Evolutionary conservation across 2,113 vertebrate species (phyloP).

Genomic region (Cricetomys ansorgei): DNA sequence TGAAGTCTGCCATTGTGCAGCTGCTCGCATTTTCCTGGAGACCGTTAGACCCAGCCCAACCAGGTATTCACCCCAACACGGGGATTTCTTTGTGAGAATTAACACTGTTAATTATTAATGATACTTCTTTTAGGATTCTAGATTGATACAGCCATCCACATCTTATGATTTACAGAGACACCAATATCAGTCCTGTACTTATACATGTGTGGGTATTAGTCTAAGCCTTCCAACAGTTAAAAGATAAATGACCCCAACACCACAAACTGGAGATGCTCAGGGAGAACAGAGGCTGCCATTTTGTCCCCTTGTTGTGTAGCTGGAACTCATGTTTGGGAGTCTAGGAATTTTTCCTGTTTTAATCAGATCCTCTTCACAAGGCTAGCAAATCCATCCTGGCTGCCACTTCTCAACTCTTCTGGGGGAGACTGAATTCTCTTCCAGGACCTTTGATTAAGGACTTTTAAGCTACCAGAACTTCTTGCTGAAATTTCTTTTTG

Average conservation of each 20-base stretch:
- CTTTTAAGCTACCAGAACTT: background rate
- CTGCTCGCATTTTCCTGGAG: background rate
- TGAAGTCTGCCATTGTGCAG: background rate
- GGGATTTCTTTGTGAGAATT: background rate
- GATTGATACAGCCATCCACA: slow-evolving; percentile 14
- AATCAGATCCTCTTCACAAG: background rate
- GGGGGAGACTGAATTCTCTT: background rate
- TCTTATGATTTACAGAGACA: slow-evolving; percentile 37
- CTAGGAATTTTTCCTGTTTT: background rate
- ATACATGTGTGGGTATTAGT: background rate
- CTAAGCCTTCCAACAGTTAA: slow-evolving; percentile 24
- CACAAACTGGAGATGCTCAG: background rate
- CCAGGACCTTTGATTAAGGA: background rate
- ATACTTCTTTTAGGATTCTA: slow-evolving; percentile 58
- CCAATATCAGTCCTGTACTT: slow-evolving; percentile 45
- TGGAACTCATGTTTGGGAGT: background rate
- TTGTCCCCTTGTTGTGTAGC: background rate
- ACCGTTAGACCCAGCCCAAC: background rate
- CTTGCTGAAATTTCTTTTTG: background rate
- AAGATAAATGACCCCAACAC: slow-evolving; percentile 1
- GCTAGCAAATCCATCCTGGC: background rate
- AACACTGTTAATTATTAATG: slow-evolving; percentile 47
- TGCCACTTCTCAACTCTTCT: background rate
- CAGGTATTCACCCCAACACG: background rate
- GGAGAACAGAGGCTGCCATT: background rate